Conservation (phyloP, 1,140 invertebrate genomes). For the Drosophila pseudoobscura region DNA sequence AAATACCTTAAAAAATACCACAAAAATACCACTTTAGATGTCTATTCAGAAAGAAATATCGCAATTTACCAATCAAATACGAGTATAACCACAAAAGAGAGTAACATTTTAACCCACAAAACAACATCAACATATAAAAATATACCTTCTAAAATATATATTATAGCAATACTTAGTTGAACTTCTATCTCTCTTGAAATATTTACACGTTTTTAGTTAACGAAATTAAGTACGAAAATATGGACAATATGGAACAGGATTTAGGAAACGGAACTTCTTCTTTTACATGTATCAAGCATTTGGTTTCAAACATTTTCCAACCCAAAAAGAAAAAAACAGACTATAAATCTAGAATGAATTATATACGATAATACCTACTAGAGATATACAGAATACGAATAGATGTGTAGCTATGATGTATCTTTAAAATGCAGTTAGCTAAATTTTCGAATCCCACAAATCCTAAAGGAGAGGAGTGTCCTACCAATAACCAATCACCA, state of each 20-base stretch:
- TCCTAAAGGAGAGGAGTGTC: conserved; percentile 34
- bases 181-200: not conserved
- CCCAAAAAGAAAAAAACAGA: conserved; percentile 5
- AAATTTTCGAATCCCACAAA: conserved; percentile 53
- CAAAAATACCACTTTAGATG: conserved; percentile 47
- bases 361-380: conserved; percentile 11
- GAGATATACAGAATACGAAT: conserved; percentile 14
- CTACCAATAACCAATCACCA: conserved; percentile 62
- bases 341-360: conserved; percentile 40
- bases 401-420: conserved; percentile 16
- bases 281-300: conserved; percentile 24
- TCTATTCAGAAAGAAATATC: conserved; percentile 36
- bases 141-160: conserved; percentile 15
- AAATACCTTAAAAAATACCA: conserved; percentile 37
- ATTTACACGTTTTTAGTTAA: conserved; percentile 30
- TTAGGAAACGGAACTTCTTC: conserved; percentile 24
- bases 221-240: conserved; percentile 49
- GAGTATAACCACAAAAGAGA: conserved; percentile 17
- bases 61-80: conserved; percentile 2
- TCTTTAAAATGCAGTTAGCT: conserved; percentile 48
- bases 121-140: conserved; percentile 22
- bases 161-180: conserved; percentile 15
- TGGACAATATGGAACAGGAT: conserved; percentile 54
- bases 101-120: conserved; percentile 30
- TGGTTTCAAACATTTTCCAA: conserved; percentile 29